Percentiles rank a stretch among this genome's conserved stretches.
Conservation (phyloP, 1,140 invertebrate genomes). For the Hycleus phaleratus region DNA sequence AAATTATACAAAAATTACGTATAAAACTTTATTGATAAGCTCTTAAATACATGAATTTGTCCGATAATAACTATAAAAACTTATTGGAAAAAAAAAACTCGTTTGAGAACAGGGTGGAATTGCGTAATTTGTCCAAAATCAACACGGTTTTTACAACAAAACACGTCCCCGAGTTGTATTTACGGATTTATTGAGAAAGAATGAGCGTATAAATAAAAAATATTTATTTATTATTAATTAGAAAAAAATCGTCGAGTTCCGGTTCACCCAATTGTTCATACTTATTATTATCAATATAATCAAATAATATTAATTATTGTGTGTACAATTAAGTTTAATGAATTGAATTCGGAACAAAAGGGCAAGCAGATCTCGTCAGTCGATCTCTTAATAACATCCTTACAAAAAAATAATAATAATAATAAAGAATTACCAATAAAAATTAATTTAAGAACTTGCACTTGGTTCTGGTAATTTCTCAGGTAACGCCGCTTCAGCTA, state of each 20-base stretch:
- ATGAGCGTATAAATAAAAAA: constrained; percentile 31
- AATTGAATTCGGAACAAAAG: constrained; percentile 30
- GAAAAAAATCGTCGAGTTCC: constrained; percentile 21
- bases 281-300: constrained; percentile 4
- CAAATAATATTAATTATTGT: not conserved
- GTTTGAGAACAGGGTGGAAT: not conserved
- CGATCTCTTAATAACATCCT: constrained; percentile 1
- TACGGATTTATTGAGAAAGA: not conserved
- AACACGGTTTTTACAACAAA: constrained; percentile 26
- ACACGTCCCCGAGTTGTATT: constrained; percentile 3
- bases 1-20: constrained; percentile 19
- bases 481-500: constrained; percentile 25
- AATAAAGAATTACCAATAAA: not conserved
- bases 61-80: constrained; percentile 3
- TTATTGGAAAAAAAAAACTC: not conserved
- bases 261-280: constrained; percentile 30
- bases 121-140: constrained; percentile 19
- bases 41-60: constrained; percentile 28
- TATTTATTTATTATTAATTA: constrained; percentile 8
- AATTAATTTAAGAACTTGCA: constrained; percentile 31
- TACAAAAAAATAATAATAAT: not conserved
- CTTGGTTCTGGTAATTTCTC: constrained; percentile 30
- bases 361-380: constrained; percentile 28
- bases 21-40: constrained; percentile 37
- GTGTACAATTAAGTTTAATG: constrained; percentile 21